Evolutionary conservation across 2,113 vertebrate species (phyloP).

Genomic region (Neolamprologus modestus): DNA sequence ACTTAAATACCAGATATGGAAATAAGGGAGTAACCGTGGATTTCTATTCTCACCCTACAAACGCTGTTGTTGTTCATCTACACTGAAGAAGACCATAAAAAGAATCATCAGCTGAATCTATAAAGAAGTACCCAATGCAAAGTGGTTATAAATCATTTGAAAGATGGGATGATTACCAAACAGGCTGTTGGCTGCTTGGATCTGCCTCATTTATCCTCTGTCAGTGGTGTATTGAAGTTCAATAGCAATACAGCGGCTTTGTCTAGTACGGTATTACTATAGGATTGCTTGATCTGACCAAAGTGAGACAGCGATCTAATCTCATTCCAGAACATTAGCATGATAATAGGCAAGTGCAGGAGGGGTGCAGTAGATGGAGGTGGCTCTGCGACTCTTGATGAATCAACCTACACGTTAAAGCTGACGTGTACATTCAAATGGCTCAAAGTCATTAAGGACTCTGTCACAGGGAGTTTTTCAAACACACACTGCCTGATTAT

Average conservation of each 20-base stretch:
- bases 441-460: slow-evolving; percentile 13
- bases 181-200: background rate
- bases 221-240: background rate
- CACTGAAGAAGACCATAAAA: background rate
- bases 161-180: background rate
- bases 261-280: background rate
- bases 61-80: background rate
- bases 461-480: slow-evolving; percentile 22
- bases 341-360: slow-evolving; percentile 22
- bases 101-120: background rate
- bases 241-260: background rate
- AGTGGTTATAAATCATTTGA: background rate
- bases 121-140: background rate
- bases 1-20: background rate
- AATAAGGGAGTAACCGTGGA: background rate
- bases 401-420: slow-evolving; percentile 37
- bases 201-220: slow-evolving; percentile 15
- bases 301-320: slow-evolving; percentile 22
- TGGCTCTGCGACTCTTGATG: slow-evolving; percentile 29
- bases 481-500: slow-evolving; percentile 12
- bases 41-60: background rate
- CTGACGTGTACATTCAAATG: slow-evolving; percentile 33
- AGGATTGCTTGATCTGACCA: background rate
- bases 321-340: slow-evolving; percentile 23
- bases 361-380: background rate